phyloP scores from a whole-genome alignment of 1,140 invertebrate species.

The Magallana gigas region DNA sequence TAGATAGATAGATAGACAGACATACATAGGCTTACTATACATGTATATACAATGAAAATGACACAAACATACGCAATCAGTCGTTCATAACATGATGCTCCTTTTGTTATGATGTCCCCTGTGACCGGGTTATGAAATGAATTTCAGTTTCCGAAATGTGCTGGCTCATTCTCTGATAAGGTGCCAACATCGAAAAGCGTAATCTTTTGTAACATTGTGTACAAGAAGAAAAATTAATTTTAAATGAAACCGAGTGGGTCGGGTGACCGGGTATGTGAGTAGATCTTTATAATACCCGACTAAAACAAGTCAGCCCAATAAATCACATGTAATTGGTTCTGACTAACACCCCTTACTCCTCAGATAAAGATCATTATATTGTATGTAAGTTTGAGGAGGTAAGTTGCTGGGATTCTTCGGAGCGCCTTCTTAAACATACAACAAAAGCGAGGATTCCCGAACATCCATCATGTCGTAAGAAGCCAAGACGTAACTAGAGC shows the following conservation, averaged over 20 bases:
- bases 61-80: too few species aligned
- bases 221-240: slow-evolving; percentile 18
- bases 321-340: slow-evolving; percentile 31
- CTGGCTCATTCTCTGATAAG: slow-evolving; percentile 27
- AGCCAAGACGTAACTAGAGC: slow-evolving; percentile 18
- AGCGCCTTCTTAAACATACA: slow-evolving; percentile 17
- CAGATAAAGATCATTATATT: slow-evolving; percentile 21
- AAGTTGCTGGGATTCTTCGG: slow-evolving; percentile 29
- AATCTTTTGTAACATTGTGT: slow-evolving; percentile 30
- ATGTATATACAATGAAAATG: too few species aligned
- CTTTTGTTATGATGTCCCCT: too few species aligned
- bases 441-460: slow-evolving; percentile 32
- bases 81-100: too few species aligned
- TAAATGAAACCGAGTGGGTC: slow-evolving; percentile 15
- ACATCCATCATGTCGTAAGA: slow-evolving; percentile 22
- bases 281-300: not conserved
- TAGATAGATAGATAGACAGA: too few species aligned
- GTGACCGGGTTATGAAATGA: not conserved
- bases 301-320: slow-evolving; percentile 16
- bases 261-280: not conserved
- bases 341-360: not conserved
- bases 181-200: slow-evolving; percentile 2
- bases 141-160: not conserved
- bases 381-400: slow-evolving; percentile 6
- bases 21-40: too few species aligned